Evolutionary conservation across 2,797 vertebrate genomes (phyloP).

Genomic region (Centropyge bicolor): DNA sequence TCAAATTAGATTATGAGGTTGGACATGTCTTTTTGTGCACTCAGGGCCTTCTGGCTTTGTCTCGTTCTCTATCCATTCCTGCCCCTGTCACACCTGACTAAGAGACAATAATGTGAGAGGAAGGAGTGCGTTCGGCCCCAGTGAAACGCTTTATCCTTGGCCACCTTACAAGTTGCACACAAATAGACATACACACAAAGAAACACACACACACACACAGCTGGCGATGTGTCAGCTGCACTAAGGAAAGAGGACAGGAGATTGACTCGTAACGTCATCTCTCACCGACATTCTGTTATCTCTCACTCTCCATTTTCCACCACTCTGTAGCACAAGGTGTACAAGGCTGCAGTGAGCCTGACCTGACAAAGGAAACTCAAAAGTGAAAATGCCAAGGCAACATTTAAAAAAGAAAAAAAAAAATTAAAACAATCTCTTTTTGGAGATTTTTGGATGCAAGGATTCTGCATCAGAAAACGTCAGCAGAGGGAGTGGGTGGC

Average conservation of each 20-base stretch:
- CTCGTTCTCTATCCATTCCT: slow-evolving; percentile 42
- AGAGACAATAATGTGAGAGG: slow-evolving; percentile 60
- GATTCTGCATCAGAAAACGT: slow-evolving; percentile 3
- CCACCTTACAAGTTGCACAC: slow-evolving; percentile 38
- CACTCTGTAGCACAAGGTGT: slow-evolving; percentile 5
- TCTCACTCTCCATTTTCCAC: slow-evolving; percentile 39
- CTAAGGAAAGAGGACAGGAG: slow-evolving; percentile 26
- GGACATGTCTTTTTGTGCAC: slow-evolving; percentile 62
- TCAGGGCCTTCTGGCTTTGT: slow-evolving; percentile 50
- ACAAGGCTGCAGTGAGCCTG: slow-evolving; percentile 11
- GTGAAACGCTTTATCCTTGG: slow-evolving; percentile 49
- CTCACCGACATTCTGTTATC: slow-evolving; percentile 19
- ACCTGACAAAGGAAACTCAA: slow-evolving; percentile 13
- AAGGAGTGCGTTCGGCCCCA: slow-evolving; percentile 38
- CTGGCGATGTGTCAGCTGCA: slow-evolving; percentile 29
- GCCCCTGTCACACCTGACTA: slow-evolving; percentile 54
- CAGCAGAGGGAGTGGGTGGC: slow-evolving; percentile 19
- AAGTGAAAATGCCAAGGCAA: background rate
- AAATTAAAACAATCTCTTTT: background rate
- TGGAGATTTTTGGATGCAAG: slow-evolving; percentile 19
- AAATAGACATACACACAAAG: slow-evolving; percentile 29
- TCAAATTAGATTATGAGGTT: slow-evolving; percentile 71
- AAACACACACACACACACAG: background rate
- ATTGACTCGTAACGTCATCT: slow-evolving; percentile 42
- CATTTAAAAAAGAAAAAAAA: background rate